These are phyloP conservation scores for Apodemus agrarius DNA, from an alignment of 2,797 vertebrate genomes.

Conservation along the genomic window DNA sequence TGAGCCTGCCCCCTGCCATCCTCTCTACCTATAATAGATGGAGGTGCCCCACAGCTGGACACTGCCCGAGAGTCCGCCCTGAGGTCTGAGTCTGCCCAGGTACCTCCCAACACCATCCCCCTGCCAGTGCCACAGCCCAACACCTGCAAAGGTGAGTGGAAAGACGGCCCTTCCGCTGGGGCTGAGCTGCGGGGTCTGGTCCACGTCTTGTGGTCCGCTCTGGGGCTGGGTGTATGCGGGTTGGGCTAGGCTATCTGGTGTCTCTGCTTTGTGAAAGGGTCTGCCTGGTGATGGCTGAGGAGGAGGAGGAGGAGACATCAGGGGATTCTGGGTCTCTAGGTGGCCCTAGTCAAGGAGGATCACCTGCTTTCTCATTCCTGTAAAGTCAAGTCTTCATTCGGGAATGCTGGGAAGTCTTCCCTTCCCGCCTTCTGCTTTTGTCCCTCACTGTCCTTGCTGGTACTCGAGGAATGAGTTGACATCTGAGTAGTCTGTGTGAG, in stretches of 20 bases:
- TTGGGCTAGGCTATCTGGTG: neutral
- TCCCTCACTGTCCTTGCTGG: neutral
- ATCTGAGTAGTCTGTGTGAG: neutral
- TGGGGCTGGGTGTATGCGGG: neutral
- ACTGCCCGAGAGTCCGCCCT: slow-evolving; percentile 70
- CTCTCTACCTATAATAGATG: slow-evolving; percentile 75
- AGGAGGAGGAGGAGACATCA: neutral
- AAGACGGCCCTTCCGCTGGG: neutral
- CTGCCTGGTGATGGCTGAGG: neutral
- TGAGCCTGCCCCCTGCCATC: neutral
- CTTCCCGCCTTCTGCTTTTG: neutral
- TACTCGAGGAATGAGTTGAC: neutral
- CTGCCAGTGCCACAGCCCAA: slow-evolving; percentile 82
- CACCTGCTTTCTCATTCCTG: neutral
- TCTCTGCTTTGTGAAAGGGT: neutral
- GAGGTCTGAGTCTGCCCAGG: slow-evolving; percentile 73
- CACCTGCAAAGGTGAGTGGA: slow-evolving; percentile 85
- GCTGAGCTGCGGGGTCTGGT: neutral
- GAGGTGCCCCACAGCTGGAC: slow-evolving; percentile 64
- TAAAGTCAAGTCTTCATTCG: neutral
- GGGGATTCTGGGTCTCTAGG: neutral
- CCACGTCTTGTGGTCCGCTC: neutral
- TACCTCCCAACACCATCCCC: slow-evolving; percentile 77
- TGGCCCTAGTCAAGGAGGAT: neutral
- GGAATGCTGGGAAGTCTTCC: neutral